Evolutionary conservation across 2,113 vertebrate species (phyloP).

Genomic region (Pyrgilauda ruficollis): DNA sequence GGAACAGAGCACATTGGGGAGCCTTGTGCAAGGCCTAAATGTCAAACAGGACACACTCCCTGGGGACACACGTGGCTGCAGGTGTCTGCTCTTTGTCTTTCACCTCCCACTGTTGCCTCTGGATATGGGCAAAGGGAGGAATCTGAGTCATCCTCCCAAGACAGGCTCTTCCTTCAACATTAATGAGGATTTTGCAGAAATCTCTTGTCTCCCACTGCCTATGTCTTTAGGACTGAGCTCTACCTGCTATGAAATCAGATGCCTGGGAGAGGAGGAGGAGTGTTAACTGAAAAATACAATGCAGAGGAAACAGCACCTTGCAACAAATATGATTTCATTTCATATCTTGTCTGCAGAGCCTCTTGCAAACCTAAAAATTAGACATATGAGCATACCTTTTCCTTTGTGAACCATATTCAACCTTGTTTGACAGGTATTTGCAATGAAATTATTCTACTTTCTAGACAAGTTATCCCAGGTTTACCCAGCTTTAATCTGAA

Average conservation of each 20-base stretch:
- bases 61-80: accelerated
- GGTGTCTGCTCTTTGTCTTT: background rate
- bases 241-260: background rate
- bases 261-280: background rate
- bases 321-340: background rate
- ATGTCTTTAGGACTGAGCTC: background rate
- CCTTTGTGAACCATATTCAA: background rate
- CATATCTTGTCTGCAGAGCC: background rate
- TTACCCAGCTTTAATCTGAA: slow-evolving; percentile 28
- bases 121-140: background rate
- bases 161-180: background rate
- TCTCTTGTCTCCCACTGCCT: background rate
- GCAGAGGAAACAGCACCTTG: background rate
- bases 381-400: background rate
- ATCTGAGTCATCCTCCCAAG: background rate
- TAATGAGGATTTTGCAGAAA: background rate
- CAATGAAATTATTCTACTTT: background rate
- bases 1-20: background rate
- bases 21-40: background rate
- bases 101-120: background rate
- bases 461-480: background rate
- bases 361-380: background rate
- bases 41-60: background rate
- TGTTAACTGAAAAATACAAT: background rate
- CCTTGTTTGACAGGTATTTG: background rate